Conservation (phyloP, 2,888 invertebrate genomes). For the Melinaea marsaeus region DNA sequence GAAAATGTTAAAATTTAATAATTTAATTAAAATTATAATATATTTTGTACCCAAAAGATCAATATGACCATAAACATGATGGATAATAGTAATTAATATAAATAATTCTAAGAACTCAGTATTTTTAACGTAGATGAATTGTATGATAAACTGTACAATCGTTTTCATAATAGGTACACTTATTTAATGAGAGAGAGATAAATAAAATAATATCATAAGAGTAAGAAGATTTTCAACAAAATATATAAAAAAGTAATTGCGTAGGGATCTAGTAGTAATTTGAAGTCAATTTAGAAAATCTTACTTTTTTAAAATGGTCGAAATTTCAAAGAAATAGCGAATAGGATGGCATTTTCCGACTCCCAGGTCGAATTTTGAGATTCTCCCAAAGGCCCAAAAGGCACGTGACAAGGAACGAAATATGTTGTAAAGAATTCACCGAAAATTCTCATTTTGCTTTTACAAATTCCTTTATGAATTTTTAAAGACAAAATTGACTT, state of each 20-base stretch:
- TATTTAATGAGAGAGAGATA: too few relatives aligned
- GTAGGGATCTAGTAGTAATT: background rate
- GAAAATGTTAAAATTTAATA: background rate
- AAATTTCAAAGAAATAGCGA: slow-evolving; percentile 31
- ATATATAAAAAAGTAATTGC: too few relatives aligned
- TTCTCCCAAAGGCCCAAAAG: slow-evolving; percentile 35
- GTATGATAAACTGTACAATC: background rate
- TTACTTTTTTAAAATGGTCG: slow-evolving; percentile 18
- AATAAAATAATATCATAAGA: background rate
- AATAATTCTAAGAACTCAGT: background rate
- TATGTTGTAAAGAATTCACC: slow-evolving; percentile 38
- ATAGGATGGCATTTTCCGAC: slow-evolving; percentile 45
- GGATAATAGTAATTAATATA: too few relatives aligned
- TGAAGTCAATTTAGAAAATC: slow-evolving; percentile 4
- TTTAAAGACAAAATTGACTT: slow-evolving; percentile 34
- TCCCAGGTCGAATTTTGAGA: slow-evolving; percentile 53
- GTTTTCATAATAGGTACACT: too few relatives aligned
- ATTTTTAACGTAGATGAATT: background rate
- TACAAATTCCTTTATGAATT: slow-evolving; percentile 34
- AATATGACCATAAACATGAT: background rate
- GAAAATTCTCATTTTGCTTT: slow-evolving; percentile 38
- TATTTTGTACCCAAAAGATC: too few relatives aligned
- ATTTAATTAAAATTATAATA: too few relatives aligned
- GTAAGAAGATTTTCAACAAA: too few relatives aligned
- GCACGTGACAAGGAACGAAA: slow-evolving; percentile 48